phyloP scores from a whole-genome alignment of 2,888 invertebrate genomes.

The Argyresthia albistria region DNA sequence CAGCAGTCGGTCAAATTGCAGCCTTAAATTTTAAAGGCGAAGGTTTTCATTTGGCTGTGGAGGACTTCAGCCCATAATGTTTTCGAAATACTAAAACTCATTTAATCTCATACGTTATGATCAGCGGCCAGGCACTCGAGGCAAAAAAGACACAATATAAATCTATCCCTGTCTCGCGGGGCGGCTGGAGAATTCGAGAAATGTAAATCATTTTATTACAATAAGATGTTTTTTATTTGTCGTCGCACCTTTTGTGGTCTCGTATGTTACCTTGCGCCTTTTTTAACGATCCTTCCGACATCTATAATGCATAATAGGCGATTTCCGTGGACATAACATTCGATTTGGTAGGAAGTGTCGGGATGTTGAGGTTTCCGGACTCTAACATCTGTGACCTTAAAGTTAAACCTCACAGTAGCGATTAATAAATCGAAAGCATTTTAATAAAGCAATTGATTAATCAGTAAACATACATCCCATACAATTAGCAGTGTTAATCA shows the following conservation, averaged over 20 bases:
- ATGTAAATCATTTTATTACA: constrained; percentile 70
- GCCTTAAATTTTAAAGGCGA: background rate
- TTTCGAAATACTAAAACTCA: constrained; percentile 35
- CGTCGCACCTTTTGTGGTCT: constrained; percentile 47
- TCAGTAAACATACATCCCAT: no score
- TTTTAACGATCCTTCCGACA: constrained; percentile 28
- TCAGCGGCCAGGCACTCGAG: constrained; percentile 32
- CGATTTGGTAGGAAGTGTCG: constrained; percentile 10
- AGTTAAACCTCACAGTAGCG: constrained; percentile 8
- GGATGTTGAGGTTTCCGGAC: background rate
- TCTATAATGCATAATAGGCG: constrained; percentile 17
- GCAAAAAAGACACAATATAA: constrained; percentile 56
- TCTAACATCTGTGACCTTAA: no score
- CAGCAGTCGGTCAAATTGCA: background rate
- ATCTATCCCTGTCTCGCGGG: constrained; percentile 55
- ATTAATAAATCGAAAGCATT: no score
- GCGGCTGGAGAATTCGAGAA: constrained; percentile 59
- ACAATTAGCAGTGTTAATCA: no score
- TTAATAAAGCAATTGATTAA: no score
- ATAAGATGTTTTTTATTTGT: constrained; percentile 50
- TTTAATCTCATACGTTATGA: constrained; percentile 64
- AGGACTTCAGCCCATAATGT: constrained; percentile 11
- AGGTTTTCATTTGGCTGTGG: background rate
- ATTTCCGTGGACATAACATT: constrained; percentile 18
- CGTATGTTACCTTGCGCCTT: constrained; percentile 33